Percentiles rank a stretch among this genome's conserved stretches.
Evolutionary conservation across 2,113 vertebrate species (phyloP).

Genomic region (Syngnathus floridae): DNA sequence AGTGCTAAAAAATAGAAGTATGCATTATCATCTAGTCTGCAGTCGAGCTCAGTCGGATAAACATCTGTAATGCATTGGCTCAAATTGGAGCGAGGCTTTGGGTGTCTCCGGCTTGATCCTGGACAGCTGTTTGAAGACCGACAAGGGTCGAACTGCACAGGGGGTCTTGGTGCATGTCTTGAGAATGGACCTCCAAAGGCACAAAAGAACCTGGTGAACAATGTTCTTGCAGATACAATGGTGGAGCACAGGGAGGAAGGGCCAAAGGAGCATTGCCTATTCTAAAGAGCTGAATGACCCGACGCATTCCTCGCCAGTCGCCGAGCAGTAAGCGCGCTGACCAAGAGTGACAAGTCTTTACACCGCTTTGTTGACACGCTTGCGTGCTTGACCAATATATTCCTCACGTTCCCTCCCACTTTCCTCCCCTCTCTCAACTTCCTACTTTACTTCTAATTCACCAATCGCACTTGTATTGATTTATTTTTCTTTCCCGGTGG

Average conservation of each 20-base stretch:
- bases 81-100: slow-evolving; percentile 55
- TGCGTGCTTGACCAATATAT: slow-evolving; percentile 61
- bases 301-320: slow-evolving; percentile 64
- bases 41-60: slow-evolving; percentile 54
- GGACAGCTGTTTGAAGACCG: slow-evolving; percentile 63
- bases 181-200: slow-evolving; percentile 62
- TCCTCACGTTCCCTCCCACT: slow-evolving; percentile 26
- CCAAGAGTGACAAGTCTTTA: slow-evolving; percentile 62
- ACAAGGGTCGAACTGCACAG: slow-evolving; percentile 48
- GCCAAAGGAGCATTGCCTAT: slow-evolving; percentile 64
- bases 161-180: slow-evolving; percentile 52
- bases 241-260: slow-evolving; percentile 53
- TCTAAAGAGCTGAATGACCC: slow-evolving; percentile 60
- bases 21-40: slow-evolving; percentile 37
- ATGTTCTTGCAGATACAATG: slow-evolving; percentile 64
- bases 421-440: slow-evolving; percentile 13
- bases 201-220: slow-evolving; percentile 65
- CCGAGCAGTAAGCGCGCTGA: slow-evolving; percentile 58
- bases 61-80: slow-evolving; percentile 68
- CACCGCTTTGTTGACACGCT: slow-evolving; percentile 56
- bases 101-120: slow-evolving; percentile 63
- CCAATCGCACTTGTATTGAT: slow-evolving; percentile 19
- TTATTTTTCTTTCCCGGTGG: slow-evolving; percentile 26
- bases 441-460: slow-evolving; percentile 19
- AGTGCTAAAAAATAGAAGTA: slow-evolving; percentile 45